These are phyloP conservation scores for Passer montanus DNA, from an alignment of 2,113 vertebrate genomes.

Conservation along the genomic window DNA sequence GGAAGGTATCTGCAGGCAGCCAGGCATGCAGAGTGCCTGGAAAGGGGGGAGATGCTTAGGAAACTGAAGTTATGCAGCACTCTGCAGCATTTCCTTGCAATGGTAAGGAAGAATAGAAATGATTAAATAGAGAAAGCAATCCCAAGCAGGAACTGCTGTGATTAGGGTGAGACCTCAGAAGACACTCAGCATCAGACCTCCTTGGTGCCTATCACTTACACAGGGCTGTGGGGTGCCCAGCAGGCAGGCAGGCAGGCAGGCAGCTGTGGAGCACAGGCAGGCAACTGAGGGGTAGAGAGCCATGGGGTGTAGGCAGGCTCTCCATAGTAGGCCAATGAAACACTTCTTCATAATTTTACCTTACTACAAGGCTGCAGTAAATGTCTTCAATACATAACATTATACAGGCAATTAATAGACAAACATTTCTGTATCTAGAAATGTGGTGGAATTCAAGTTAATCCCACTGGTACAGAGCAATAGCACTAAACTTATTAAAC, in stretches of 20 bases:
- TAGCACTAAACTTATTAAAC: slow-evolving; percentile 42
- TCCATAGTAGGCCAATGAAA: background rate
- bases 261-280: background rate
- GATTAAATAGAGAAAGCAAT: slow-evolving; percentile 1
- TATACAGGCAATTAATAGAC: slow-evolving; percentile 62
- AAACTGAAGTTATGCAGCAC: slow-evolving; percentile 6
- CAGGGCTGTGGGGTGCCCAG: background rate
- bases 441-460: slow-evolving; percentile 12
- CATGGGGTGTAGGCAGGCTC: background rate
- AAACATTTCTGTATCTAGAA: slow-evolving; percentile 47
- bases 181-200: background rate
- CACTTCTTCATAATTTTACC: background rate
- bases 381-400: slow-evolving; percentile 38
- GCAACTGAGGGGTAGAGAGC: background rate
- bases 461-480: slow-evolving; percentile 43
- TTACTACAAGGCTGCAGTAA: slow-evolving; percentile 38
- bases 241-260: background rate
- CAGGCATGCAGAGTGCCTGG: background rate
- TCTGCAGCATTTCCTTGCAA: background rate
- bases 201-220: background rate
- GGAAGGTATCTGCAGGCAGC: background rate
- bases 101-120: background rate
- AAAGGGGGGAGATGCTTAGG: background rate
- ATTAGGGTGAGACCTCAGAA: background rate
- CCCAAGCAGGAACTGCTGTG: background rate